A percentile compares a stretch with the other conserved stretches of the same genome.
These are phyloP conservation scores for Pachyuromys duprasi DNA, from an alignment of 2,797 vertebrate species.

Conservation along the genomic window DNA sequence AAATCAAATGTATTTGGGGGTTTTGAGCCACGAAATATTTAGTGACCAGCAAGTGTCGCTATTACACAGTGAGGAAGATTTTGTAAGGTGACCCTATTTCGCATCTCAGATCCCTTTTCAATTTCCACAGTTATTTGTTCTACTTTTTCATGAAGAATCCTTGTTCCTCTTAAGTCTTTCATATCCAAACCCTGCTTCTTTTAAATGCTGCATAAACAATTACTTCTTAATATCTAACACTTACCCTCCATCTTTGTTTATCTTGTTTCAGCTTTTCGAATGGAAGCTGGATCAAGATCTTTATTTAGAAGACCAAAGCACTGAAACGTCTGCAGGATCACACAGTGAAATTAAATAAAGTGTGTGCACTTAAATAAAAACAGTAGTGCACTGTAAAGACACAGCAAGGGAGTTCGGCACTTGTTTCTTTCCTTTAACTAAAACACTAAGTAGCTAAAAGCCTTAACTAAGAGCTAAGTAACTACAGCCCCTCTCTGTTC, in stretches of 20 bases:
- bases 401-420: neutral
- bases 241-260: neutral
- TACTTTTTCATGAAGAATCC: neutral
- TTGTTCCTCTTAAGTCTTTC: neutral
- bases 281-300: neutral
- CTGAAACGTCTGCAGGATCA: neutral
- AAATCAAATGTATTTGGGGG: neutral
- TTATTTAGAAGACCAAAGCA: slow-evolving; percentile 44
- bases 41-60: slow-evolving; percentile 88
- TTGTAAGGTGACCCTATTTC: slow-evolving; percentile 40
- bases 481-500: neutral
- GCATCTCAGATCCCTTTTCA: slow-evolving; percentile 28
- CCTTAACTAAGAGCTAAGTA: slow-evolving; percentile 10
- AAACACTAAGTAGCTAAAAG: neutral
- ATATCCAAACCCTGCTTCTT: neutral
- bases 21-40: neutral
- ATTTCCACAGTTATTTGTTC: slow-evolving; percentile 40
- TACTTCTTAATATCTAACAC: neutral
- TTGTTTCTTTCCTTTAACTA: neutral
- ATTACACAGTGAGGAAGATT: slow-evolving; percentile 66
- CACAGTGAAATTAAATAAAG: neutral
- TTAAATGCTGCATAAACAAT: slow-evolving; percentile 5
- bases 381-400: neutral
- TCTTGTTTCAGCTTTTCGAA: neutral
- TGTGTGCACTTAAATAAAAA: neutral